These are phyloP conservation scores for Anseranas semipalmata DNA, from an alignment of 2,113 vertebrate species.

Conservation along the genomic window DNA sequence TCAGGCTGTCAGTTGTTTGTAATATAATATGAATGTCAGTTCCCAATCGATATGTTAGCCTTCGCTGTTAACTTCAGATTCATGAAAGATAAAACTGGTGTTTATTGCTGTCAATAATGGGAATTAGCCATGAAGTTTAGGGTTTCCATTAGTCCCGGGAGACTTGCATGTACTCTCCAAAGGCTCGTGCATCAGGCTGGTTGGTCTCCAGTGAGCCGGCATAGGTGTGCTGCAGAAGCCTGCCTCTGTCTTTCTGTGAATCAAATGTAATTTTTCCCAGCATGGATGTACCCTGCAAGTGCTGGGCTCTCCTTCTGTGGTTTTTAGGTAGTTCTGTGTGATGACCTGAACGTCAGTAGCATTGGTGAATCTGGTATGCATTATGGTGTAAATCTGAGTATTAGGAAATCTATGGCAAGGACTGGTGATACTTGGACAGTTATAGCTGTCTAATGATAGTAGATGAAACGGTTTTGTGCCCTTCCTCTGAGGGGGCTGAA, in stretches of 20 bases:
- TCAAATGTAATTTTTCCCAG: not conserved
- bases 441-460: not conserved
- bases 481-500: not conserved
- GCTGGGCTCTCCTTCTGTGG: not conserved
- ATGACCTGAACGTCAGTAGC: not conserved
- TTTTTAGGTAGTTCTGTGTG: not conserved
- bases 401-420: not conserved
- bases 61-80: slow-evolving; percentile 22
- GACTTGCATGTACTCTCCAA: not conserved
- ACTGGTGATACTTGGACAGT: not conserved
- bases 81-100: not conserved
- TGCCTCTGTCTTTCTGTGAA: not conserved
- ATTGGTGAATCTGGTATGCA: not conserved
- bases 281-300: not conserved
- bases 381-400: not conserved
- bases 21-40: not conserved
- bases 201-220: not conserved
- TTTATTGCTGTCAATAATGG: not conserved
- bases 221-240: not conserved
- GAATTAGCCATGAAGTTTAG: not conserved
- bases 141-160: not conserved
- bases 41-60: not conserved
- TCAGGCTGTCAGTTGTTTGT: not conserved
- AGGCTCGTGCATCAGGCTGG: not conserved
- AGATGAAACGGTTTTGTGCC: not conserved